Percentiles rank a stretch among this genome's conserved stretches.
Evolutionary conservation across 2,113 vertebrate genomes (phyloP).

Genomic region (Oreochromis tanganicae): DNA sequence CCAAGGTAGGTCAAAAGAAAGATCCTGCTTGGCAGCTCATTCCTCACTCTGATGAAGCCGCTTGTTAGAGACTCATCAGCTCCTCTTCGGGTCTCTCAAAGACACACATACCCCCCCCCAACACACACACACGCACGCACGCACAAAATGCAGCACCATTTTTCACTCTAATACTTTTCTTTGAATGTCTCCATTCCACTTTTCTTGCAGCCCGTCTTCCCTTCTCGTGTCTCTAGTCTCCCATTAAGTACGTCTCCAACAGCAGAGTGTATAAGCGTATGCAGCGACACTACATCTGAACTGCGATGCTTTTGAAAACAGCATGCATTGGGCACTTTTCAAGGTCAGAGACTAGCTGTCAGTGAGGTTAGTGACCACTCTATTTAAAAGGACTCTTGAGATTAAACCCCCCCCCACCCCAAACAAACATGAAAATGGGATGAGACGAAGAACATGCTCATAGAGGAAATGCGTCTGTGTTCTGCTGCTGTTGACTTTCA

Average conservation of each 20-base stretch:
- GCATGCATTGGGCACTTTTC: constrained; percentile 23
- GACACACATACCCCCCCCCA: not conserved
- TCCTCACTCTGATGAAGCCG: constrained; percentile 66
- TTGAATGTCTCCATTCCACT: constrained; percentile 36
- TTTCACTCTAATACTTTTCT: constrained; percentile 35
- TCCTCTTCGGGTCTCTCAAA: not conserved
- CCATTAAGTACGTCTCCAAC: constrained; percentile 46
- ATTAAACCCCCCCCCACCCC: not conserved
- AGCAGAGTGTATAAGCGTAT: not conserved
- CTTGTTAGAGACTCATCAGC: constrained; percentile 70
- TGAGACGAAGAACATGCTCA: not conserved
- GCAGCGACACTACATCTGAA: constrained; percentile 1
- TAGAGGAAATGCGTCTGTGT: not conserved
- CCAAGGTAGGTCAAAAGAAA: constrained; percentile 70
- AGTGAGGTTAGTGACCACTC: not conserved
- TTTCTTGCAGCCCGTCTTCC: not conserved
- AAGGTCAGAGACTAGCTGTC: constrained; percentile 25
- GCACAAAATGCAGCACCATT: not conserved
- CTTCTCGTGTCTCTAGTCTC: not conserved
- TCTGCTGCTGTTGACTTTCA: not conserved
- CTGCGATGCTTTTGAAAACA: constrained; percentile 15
- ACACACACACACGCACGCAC: not conserved
- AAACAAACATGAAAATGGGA: not conserved
- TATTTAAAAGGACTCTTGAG: not conserved
- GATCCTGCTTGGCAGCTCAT: constrained; percentile 62